Evolutionary conservation across 2,113 vertebrate genomes (phyloP).

Genomic region (Atractosteus spatula): DNA sequence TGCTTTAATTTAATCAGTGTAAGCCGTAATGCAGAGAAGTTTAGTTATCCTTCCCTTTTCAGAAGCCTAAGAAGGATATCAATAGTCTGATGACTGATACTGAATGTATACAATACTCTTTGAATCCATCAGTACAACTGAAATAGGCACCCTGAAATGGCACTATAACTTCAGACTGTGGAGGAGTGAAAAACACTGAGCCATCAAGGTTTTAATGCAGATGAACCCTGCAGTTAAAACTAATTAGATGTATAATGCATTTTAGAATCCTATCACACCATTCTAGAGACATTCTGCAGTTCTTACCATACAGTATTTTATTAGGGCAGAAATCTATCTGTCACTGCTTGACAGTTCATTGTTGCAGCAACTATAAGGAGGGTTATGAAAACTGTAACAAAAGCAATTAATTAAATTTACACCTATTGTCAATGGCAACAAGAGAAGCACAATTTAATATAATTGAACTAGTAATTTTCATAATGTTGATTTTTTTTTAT

Average conservation of each 20-base stretch:
- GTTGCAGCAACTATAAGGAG: neutral
- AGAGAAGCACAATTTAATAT: slow-evolving; percentile 10
- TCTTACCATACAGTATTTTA: slow-evolving; percentile 8
- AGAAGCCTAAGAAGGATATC: no score
- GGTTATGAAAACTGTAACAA: slow-evolving; percentile 9
- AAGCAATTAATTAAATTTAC: slow-evolving; percentile 17
- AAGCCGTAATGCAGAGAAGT: no score
- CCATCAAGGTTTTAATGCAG: slow-evolving; percentile 5
- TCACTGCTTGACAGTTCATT: slow-evolving; percentile 3
- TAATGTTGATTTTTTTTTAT: no score
- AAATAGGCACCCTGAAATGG: no score
- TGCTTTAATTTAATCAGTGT: no score
- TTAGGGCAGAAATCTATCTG: slow-evolving; percentile 11
- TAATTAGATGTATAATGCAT: slow-evolving; percentile 11
- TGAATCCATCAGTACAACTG: no score
- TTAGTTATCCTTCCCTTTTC: no score
- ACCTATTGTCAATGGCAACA: slow-evolving; percentile 10
- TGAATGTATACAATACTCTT: no score
- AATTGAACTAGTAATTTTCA: slow-evolving; percentile 2
- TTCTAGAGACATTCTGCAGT: slow-evolving; percentile 2
- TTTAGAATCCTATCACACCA: slow-evolving; percentile 5
- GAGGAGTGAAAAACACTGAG: no score
- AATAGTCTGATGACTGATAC: no score
- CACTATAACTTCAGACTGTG: no score
- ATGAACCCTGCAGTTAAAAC: slow-evolving; percentile 14